Evolutionary conservation across 2,888 invertebrate genomes (phyloP).

Genomic region (Dryococelus australis): DNA sequence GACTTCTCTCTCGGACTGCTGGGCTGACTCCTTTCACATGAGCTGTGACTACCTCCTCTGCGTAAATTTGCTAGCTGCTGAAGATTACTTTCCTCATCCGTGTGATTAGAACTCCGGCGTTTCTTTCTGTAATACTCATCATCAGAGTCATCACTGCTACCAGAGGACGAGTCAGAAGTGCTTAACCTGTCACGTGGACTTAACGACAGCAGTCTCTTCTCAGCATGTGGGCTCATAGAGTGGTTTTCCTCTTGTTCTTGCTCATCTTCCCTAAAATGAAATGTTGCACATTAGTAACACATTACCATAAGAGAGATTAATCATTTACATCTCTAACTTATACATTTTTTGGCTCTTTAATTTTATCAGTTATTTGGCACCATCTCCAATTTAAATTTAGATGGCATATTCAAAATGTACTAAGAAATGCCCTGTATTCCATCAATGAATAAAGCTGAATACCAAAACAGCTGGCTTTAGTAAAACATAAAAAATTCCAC

Average conservation of each 20-base stretch:
- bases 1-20: neutral
- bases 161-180: neutral
- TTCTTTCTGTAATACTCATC: neutral
- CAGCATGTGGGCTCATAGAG: neutral
- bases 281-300: neutral
- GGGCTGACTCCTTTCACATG: neutral
- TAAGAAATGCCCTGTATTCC: too few species aligned
- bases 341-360: too few species aligned
- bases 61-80: neutral
- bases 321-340: too few species aligned
- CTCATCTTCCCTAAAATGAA: neutral
- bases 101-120: neutral
- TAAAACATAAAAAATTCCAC: too few species aligned
- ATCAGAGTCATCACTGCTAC: constrained; percentile 26
- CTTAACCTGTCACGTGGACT: constrained; percentile 1
- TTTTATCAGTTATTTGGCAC: too few species aligned
- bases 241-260: neutral
- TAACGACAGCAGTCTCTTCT: neutral
- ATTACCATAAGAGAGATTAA: too few species aligned
- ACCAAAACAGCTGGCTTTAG: too few species aligned
- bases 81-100: neutral
- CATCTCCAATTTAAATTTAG: too few species aligned
- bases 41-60: neutral
- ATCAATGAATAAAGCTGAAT: too few species aligned
- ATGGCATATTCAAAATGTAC: too few species aligned